Evolutionary conservation across 2,888 invertebrate species (phyloP), one percentile per base, ranked within the genome.

Genomic region (Lasioglossum oenotherae): DNA sequence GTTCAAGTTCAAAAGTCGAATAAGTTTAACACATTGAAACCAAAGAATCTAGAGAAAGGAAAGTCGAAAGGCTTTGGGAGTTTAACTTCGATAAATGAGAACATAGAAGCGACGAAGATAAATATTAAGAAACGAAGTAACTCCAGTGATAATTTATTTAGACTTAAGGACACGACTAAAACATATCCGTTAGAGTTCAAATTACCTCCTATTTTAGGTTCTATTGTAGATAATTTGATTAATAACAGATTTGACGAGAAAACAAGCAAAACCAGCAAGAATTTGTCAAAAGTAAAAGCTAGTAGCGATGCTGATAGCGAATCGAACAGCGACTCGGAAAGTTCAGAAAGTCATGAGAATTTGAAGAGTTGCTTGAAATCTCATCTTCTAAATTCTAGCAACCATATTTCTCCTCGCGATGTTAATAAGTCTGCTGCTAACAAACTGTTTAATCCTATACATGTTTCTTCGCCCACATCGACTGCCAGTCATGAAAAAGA

Each of bases 201-300:
- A 93, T 95, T 97, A 72, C 97, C 98, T 14, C 97, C 97, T 4
- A 97, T 98, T 93, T 95, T 97, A 89, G 95, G 97, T 60, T 97
- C 97, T 49, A 97, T 97, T 81, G 96, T 97, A 87, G 96, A 97
- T 88, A 97, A 96, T 86, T 94, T 97, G 91, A 92, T 93, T 27
- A 94, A 92, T 64, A 90, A 86, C 73, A 91, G 92, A 81, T 86
- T 88, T 14, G 88, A 89, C 12, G 92, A 92, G 53, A 92, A 89
- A 86, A 31, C 81, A 10, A 69, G 35, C 12, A 90, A 80, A 44
- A 53, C 44, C 44, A 46, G 57, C 23, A 88, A 86, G 60, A 71
- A 23, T 35, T 2, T 57, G 1, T 12, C 5, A n/a, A 87, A 81
- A 41, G 16, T 5, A 27, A 85, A 72, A 41, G 19, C 14, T 19